Evolutionary conservation across 2,113 vertebrate genomes (phyloP).

Genomic region (Poecile atricapillus): DNA sequence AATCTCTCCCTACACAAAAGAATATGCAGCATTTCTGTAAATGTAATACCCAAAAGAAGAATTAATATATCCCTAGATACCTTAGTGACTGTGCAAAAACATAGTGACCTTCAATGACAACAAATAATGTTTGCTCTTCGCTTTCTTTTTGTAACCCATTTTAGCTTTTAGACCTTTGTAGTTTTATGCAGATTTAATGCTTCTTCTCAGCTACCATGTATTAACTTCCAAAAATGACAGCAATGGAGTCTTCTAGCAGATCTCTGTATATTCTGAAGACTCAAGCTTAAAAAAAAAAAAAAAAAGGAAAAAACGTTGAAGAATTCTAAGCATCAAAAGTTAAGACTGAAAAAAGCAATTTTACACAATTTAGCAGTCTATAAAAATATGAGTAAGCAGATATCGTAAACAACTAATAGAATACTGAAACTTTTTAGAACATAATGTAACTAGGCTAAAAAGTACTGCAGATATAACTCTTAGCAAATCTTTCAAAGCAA

Average conservation of each 20-base stretch:
- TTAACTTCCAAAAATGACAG: conserved; percentile 24
- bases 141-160: not conserved
- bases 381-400: conserved; percentile 69
- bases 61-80: conserved; percentile 6
- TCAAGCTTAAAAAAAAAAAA: not conserved
- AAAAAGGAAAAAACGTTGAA: not conserved
- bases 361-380: conserved; percentile 57
- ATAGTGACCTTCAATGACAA: not conserved
- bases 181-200: conserved; percentile 34
- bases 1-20: not conserved
- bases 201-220: not conserved
- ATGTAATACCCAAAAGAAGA: not conserved
- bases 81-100: not conserved
- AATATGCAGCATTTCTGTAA: not conserved
- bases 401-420: conserved; percentile 64
- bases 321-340: conserved; percentile 43
- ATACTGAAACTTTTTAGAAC: conserved; percentile 45
- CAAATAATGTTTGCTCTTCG: conserved; percentile 14
- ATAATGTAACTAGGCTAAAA: conserved; percentile 66
- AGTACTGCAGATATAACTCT: conserved; percentile 47
- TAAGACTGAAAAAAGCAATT: conserved; percentile 47
- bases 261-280: not conserved
- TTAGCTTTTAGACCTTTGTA: not conserved
- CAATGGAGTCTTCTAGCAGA: not conserved
- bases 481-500: conserved; percentile 59